Evolutionary conservation across 2,113 vertebrate species (phyloP).

Genomic region (Ancistrus triradiatus): DNA sequence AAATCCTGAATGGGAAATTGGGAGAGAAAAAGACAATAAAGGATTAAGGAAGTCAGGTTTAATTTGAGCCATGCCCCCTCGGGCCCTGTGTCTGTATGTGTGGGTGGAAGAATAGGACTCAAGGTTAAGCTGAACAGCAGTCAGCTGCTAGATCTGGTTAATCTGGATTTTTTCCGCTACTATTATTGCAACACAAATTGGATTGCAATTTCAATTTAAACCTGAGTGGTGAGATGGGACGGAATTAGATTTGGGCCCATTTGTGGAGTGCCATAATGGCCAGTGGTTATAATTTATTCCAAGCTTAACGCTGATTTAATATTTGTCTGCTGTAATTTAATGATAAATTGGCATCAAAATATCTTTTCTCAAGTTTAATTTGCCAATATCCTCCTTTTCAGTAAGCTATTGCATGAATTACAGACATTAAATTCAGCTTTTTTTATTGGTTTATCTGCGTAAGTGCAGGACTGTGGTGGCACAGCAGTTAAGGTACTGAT

Average conservation of each 20-base stretch:
- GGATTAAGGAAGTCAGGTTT: constrained; percentile 42
- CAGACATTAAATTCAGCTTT: too few species aligned
- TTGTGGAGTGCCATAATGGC: constrained; percentile 25
- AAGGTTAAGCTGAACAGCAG: constrained; percentile 32
- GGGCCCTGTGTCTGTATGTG: constrained; percentile 12
- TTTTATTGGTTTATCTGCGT: too few species aligned
- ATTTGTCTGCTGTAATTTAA: constrained; percentile 24
- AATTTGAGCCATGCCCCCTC: constrained; percentile 39
- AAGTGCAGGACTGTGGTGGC: too few species aligned
- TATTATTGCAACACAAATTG: constrained; percentile 41
- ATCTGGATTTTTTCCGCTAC: constrained; percentile 17
- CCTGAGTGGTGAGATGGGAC: constrained; percentile 24
- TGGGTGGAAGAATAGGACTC: constrained; percentile 3
- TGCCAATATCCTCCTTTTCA: background rate
- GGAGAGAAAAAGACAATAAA: constrained; percentile 31
- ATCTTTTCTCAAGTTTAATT: background rate
- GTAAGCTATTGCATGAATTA: background rate
- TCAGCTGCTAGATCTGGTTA: constrained; percentile 21
- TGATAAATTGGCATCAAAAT: constrained; percentile 13
- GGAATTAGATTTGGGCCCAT: constrained; percentile 39
- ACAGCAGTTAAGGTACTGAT: too few species aligned
- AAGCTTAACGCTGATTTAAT: constrained; percentile 16
- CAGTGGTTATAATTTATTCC: constrained; percentile 35
- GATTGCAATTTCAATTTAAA: constrained; percentile 38
- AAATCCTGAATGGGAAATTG: constrained; percentile 32